Evolutionary conservation across 2,888 invertebrate species (phyloP), one percentile per base, ranked within the genome.

Genomic region (Pachliopta kotzebuea): DNA sequence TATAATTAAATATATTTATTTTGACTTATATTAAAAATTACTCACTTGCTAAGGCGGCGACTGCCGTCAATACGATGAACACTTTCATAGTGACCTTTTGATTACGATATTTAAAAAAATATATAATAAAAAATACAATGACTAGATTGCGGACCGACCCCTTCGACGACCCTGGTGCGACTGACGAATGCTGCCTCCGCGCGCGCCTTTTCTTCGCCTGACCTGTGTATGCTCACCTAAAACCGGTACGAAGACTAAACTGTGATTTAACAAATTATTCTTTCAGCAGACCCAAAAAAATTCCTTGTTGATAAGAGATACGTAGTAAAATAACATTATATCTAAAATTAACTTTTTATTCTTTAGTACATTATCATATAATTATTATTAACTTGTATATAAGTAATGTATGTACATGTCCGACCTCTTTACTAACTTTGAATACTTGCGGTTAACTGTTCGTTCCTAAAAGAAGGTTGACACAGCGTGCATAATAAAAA

Each of bases 171-270:
- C 86, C 85, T 84, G 84, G 85, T 74, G 80, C 81, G 84, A 91
- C 90, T 91, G 90, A 85, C 84, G 81, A 78, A 72, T 77, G 78
- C 73, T 71, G 76, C 75, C 75, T 74, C 73, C 69, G 90, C 84
- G 86, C 90, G 83, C 87, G 88, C 90, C 84, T 91, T 91, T 90
- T 91, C 90, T 88, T 90, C 85, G 76, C 78, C 76, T 78, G 78
- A 76, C 77, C 79, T 75, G 84, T 83, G 83, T 81, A 76, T 77
- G 79, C 83, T 79, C 79, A 73, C 75, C 69, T 70, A 73, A 81
- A 90, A 89, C 90, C 89, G 90, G 90, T 90, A 84, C 77, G 72
- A 85, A 81, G 78, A 81, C 78, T 83, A 81, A 84, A 82, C 79
- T 80, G 81, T 84, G 78, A 84, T 86, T 85, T 79, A 81, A 84